A percentile compares a stretch with the other conserved stretches of the same genome.
These are phyloP conservation scores for Bombus confusus DNA, from an alignment of 1,140 invertebrate genomes.

Conservation along the genomic window DNA sequence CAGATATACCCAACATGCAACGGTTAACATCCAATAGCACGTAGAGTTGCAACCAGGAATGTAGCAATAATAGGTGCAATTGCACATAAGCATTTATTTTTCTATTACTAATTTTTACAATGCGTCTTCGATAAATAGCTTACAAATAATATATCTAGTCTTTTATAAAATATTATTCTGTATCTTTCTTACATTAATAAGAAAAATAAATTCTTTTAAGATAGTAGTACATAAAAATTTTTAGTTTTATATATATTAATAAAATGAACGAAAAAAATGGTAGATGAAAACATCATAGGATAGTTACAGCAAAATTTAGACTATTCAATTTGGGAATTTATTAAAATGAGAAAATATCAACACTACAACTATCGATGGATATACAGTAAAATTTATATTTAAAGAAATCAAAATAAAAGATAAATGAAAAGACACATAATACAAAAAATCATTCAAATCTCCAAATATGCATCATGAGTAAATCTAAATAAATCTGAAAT, in stretches of 20 bases:
- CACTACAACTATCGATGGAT: no score
- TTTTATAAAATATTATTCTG: not conserved
- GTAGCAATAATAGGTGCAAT: slow-evolving; percentile 42
- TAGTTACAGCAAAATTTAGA: not conserved
- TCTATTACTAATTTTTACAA: slow-evolving; percentile 1
- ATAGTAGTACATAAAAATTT: not conserved
- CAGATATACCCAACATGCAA: slow-evolving; percentile 33
- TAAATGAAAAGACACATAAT: no score
- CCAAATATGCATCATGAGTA: not conserved
- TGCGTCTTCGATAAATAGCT: no score
- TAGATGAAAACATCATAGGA: not conserved
- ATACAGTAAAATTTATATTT: no score
- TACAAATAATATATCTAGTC: not conserved
- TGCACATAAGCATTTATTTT: not conserved
- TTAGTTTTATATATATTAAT: no score
- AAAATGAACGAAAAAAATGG: not conserved
- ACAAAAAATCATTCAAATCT: not conserved
- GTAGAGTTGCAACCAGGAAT: slow-evolving; percentile 52
- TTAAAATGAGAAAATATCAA: not conserved
- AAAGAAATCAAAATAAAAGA: no score
- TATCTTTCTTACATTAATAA: not conserved
- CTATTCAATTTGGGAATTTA: not conserved
- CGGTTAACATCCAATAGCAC: slow-evolving; percentile 59
- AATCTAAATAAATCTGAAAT: not conserved
- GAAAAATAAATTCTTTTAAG: not conserved